phyloP scores from a whole-genome alignment of 2,113 vertebrate genomes.

The Pygoscelis antarcticus region DNA sequence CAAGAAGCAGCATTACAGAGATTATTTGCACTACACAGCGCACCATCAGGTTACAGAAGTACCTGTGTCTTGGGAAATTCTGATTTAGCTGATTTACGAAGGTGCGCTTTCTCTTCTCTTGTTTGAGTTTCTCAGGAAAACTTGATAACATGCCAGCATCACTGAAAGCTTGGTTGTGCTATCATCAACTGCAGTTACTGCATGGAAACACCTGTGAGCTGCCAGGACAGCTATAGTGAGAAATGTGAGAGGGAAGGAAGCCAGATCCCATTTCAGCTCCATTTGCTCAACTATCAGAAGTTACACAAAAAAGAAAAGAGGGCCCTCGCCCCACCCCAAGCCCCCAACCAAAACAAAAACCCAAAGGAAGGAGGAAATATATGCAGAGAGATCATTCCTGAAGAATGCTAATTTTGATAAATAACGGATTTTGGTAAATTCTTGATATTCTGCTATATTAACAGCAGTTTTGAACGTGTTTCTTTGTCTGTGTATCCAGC shows the following conservation, averaged over 20 bases:
- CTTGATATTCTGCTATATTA: not conserved
- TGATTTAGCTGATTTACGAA: not conserved
- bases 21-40: not conserved
- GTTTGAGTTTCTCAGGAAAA: not conserved
- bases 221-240: not conserved
- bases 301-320: not conserved
- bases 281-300: not conserved
- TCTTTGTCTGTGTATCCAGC: not conserved
- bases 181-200: not conserved
- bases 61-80: not conserved
- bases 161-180: not conserved
- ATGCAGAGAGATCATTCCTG: not conserved
- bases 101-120: not conserved
- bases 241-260: not conserved
- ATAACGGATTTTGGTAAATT: not conserved
- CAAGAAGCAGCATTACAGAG: not conserved
- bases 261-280: not conserved
- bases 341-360: not conserved
- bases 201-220: not conserved
- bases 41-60: not conserved
- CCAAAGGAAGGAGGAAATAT: not conserved
- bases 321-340: not conserved
- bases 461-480: not conserved
- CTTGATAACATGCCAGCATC: not conserved
- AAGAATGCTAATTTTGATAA: not conserved